Evolutionary conservation across 2,113 vertebrate species (phyloP).

Genomic region (Ginglymostoma cirratum): DNA sequence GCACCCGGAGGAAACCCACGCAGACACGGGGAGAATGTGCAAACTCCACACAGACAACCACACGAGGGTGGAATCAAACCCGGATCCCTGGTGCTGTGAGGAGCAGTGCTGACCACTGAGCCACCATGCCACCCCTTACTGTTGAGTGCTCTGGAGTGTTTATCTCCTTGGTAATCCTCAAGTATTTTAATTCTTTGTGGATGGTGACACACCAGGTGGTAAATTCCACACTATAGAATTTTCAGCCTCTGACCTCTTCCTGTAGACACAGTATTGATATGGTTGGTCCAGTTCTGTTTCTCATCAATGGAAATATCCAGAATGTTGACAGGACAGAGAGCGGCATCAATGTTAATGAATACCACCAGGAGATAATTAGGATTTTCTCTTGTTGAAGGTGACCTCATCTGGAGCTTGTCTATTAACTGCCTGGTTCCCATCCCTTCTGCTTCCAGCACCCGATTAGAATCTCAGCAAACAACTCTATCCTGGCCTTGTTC

Average conservation of each 20-base stretch:
- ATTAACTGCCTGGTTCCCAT: not conserved
- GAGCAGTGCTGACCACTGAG: no score
- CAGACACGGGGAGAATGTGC: no score
- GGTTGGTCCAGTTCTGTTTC: not conserved
- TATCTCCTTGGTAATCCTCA: not conserved
- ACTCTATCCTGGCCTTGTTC: not conserved
- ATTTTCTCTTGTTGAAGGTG: not conserved
- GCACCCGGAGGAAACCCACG: no score
- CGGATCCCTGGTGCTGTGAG: no score
- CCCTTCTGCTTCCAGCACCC: not conserved
- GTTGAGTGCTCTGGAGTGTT: not conserved
- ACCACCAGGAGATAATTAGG: not conserved
- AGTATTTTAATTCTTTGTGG: not conserved
- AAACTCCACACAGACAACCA: no score
- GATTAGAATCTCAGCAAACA: not conserved
- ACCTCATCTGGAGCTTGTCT: not conserved
- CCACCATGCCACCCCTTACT: no score
- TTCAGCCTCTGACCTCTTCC: not conserved
- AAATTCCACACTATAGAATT: not conserved
- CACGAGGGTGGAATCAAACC: no score
- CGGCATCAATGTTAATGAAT: not conserved
- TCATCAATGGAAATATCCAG: not conserved
- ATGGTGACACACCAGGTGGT: not conserved
- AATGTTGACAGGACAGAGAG: not conserved
- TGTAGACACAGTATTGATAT: not conserved